phyloP scores from a whole-genome alignment of 2,888 invertebrate species.

The Drosophila pegasa region DNA sequence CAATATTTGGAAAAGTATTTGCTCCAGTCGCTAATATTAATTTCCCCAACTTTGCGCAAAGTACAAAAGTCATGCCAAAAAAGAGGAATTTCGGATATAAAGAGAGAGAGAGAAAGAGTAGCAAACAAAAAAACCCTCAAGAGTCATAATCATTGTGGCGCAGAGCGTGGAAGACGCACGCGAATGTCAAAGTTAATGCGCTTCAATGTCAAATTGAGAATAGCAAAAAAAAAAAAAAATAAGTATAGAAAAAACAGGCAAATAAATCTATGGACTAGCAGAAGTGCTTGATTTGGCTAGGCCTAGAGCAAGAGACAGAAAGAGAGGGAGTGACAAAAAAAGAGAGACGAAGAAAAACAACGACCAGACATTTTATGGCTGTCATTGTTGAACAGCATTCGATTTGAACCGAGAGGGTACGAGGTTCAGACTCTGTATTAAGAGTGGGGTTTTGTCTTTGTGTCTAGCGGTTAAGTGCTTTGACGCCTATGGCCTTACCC shows the following conservation, averaged over 20 bases:
- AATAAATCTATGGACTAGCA: conserved; percentile 35
- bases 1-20: conserved; percentile 55
- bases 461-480: conserved; percentile 74
- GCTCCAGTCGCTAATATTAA: conserved; percentile 58
- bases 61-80: conserved; percentile 71
- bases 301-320: conserved; percentile 20
- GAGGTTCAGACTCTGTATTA: conserved; percentile 23
- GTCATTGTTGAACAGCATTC: conserved; percentile 62
- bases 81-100: not conserved
- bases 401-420: conserved; percentile 24
- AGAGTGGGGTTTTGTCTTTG: conserved; percentile 47
- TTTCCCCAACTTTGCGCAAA: conserved; percentile 64
- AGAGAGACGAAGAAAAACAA: conserved; percentile 35
- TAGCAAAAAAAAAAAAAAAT: conserved; percentile 15
- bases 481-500: conserved; percentile 64
- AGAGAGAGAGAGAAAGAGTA: not conserved
- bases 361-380: conserved; percentile 67
- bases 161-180: conserved; percentile 36
- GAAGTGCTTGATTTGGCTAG: conserved; percentile 51
- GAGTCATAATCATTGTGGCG: conserved; percentile 68
- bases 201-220: conserved; percentile 62
- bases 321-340: not conserved
- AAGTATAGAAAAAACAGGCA: conserved; percentile 12
- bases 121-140: conserved; percentile 38
- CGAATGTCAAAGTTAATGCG: conserved; percentile 73